Percentiles rank a stretch among this genome's conserved stretches.
Evolutionary conservation across 2,113 vertebrate genomes (phyloP).

Genomic region (Falcunculus frontatus): DNA sequence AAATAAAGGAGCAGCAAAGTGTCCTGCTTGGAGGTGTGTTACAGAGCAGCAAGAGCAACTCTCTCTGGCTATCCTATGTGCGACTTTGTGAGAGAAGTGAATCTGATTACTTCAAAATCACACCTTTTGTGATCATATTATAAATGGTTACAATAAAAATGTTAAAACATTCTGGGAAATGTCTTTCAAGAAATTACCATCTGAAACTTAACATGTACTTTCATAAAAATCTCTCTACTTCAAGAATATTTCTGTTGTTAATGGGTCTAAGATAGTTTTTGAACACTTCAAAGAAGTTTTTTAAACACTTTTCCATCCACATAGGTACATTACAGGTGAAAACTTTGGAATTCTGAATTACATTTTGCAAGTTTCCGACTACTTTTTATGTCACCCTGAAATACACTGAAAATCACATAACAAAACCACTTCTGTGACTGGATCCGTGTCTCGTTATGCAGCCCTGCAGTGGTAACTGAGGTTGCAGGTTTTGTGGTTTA

Average conservation of each 20-base stretch:
- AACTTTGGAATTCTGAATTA: not conserved
- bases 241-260: slow-evolving; percentile 23
- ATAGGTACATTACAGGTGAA: not conserved
- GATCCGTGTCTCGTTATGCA: not conserved
- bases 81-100: not conserved
- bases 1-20: not conserved
- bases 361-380: not conserved
- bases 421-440: not conserved
- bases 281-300: slow-evolving; percentile 1
- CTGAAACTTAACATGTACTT: not conserved
- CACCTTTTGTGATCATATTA: not conserved
- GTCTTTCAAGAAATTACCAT: not conserved
- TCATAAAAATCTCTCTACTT: not conserved
- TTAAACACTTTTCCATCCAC: not conserved
- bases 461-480: not conserved
- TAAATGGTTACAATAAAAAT: not conserved
- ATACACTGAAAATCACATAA: not conserved
- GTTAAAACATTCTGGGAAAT: not conserved
- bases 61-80: not conserved
- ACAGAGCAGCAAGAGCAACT: not conserved
- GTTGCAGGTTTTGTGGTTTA: not conserved
- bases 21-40: not conserved
- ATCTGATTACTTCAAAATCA: not conserved
- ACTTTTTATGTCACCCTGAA: not conserved
- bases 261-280: slow-evolving; percentile 24